Evolutionary conservation across 1,140 invertebrate species (phyloP), one percentile per base, ranked within the genome.

Genomic region (Procambarus clarkii): DNA sequence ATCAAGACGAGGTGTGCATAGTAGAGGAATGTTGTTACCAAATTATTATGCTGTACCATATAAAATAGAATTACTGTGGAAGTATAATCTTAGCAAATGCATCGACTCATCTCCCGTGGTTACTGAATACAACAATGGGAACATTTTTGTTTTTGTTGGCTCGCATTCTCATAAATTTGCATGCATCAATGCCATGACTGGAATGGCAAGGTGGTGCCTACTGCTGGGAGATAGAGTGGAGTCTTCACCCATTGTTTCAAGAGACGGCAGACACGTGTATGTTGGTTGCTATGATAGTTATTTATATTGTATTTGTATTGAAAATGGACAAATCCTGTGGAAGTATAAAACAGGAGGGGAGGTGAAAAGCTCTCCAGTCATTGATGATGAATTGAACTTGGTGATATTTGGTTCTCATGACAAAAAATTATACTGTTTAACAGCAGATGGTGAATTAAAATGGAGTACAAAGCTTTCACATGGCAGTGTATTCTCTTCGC

Each of bases 391-490:
- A 44, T 85, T 60, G 44, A 82, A 74, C 15, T 80, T 50, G 64
- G 89, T 91, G 44, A 85, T 86, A 3, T 91, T 91, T 86, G 89
- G 89, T 48, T 84, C 89, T 71, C 89, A 91, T 71, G 89, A 91
- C 44, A 91, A 86, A 78, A 84, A 54, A 34, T 48, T 91, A 13
- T 78, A 91, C 60, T 91, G 82, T 83, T 9, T 91, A 48, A 79
- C 50, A 2, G 24, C 4, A 44, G 60, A 91, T 8, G 89, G 89
- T 5, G 50, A 77, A 34, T 60, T 79, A 15, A 50, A 58, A 24
- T 91, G 89, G 89, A 64, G 34, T 11, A 21, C 80, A 2, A 46
- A 86, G 48, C n/a, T 86, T 45, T 85, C 89, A 15, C 18, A 69
- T 48, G 89, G 89, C 2, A 91, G 89, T 80, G 34, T 91, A 48